These are phyloP conservation scores for Caenorhabditis latens DNA, from an alignment of 1,140 invertebrate species.

Conservation along the genomic window DNA sequence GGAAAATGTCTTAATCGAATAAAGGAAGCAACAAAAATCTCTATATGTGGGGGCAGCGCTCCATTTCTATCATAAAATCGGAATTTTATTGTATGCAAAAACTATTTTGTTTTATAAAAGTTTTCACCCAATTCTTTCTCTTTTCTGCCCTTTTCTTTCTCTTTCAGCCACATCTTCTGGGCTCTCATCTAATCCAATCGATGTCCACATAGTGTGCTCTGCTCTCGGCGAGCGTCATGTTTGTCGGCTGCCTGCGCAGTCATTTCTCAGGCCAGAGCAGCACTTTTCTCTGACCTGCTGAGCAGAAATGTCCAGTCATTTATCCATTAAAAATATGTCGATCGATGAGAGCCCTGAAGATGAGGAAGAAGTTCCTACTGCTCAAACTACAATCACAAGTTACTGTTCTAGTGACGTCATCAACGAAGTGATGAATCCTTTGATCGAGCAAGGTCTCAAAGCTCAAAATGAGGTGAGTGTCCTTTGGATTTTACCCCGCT, in stretches of 20 bases:
- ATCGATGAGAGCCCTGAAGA: slow-evolving; percentile 37
- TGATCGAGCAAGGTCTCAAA: slow-evolving; percentile 45
- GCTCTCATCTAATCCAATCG: slow-evolving; percentile 47
- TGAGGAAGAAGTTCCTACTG: slow-evolving; percentile 21
- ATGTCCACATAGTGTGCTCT: slow-evolving; percentile 1
- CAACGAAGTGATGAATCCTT: slow-evolving; percentile 36
- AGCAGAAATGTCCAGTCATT: not conserved
- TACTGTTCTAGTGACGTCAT: slow-evolving; percentile 43
- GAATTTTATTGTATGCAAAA: not conserved
- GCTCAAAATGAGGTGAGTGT: not conserved
- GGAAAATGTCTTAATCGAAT: slow-evolving; percentile 1
- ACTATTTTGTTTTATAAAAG: not conserved
- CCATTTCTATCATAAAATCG: not conserved
- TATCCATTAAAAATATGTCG: slow-evolving; percentile 21
- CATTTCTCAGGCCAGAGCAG: not conserved
- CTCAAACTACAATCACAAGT: slow-evolving; percentile 47
- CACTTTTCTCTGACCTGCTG: slow-evolving; percentile 26
- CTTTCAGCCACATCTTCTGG: slow-evolving; percentile 13
- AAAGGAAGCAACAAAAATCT: not conserved
- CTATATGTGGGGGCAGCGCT: not conserved
- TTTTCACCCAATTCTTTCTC: not conserved
- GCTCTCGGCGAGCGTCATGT: not conserved
- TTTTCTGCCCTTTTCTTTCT: not conserved
- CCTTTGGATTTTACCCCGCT: not conserved
- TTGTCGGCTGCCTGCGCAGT: not conserved